phyloP scores from a whole-genome alignment of 2,888 invertebrate genomes.

The Petrophora chlorosata region DNA sequence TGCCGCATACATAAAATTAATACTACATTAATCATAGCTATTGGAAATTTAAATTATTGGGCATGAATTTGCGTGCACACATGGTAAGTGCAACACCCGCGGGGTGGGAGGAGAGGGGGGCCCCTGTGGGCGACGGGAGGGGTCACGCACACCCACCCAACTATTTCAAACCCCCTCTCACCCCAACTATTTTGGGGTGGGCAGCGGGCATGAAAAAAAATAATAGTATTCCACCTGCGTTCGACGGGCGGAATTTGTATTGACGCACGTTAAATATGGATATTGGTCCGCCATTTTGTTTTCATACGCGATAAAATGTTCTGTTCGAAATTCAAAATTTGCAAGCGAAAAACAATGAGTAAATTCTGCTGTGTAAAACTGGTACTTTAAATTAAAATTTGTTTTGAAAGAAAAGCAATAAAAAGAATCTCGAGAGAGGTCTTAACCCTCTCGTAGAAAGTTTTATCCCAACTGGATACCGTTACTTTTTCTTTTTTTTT shows the following conservation, averaged over 20 bases:
- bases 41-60: slow-evolving; percentile 82
- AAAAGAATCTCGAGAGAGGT: slow-evolving; percentile 38
- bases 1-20: slow-evolving; percentile 47
- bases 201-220: slow-evolving; percentile 73
- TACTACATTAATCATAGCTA: slow-evolving; percentile 73
- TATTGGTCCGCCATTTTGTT: slow-evolving; percentile 75
- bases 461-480: slow-evolving; percentile 42
- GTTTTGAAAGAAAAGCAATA: slow-evolving; percentile 38
- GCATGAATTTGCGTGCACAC: slow-evolving; percentile 80
- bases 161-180: slow-evolving; percentile 59
- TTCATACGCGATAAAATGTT: slow-evolving; percentile 44
- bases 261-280: slow-evolving; percentile 72
- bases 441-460: slow-evolving; percentile 36
- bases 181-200: slow-evolving; percentile 79
- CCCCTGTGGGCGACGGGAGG: slow-evolving; percentile 47
- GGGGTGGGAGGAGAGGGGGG: slow-evolving; percentile 26
- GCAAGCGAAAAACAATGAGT: slow-evolving; percentile 23
- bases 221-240: slow-evolving; percentile 80
- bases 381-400: slow-evolving; percentile 7
- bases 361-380: slow-evolving; percentile 19
- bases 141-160: slow-evolving; percentile 70
- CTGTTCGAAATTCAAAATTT: slow-evolving; percentile 33
- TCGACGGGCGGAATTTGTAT: slow-evolving; percentile 68
- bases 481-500: slow-evolving; percentile 63
- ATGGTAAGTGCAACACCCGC: slow-evolving; percentile 64